These are phyloP conservation scores for Trematocara zebra DNA, from an alignment of 2,113 vertebrate species.

Conservation along the genomic window DNA sequence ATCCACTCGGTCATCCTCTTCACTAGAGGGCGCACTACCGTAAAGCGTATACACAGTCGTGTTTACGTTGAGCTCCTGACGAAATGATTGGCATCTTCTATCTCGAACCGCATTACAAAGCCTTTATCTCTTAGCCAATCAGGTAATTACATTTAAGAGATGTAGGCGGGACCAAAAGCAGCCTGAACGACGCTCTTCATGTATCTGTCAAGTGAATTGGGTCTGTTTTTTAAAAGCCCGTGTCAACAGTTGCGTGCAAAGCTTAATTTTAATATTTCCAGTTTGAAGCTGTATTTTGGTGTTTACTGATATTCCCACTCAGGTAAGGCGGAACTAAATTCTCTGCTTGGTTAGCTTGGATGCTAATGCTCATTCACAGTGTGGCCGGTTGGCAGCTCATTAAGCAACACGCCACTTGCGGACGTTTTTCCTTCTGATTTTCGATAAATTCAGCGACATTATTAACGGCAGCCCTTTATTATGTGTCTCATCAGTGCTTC, in stretches of 20 bases:
- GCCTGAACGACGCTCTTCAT: background rate
- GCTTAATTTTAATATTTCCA: background rate
- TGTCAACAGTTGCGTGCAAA: background rate
- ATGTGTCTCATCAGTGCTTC: background rate
- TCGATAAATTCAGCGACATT: background rate
- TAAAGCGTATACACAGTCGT: rapidly evolving
- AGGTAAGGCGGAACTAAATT: constrained; percentile 1
- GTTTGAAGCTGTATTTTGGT: background rate
- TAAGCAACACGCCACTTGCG: background rate
- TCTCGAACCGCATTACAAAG: background rate
- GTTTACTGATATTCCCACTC: background rate
- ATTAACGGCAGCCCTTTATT: background rate
- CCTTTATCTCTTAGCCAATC: background rate
- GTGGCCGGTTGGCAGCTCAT: background rate
- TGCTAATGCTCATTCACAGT: constrained; percentile 6
- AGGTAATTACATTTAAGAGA: rapidly evolving
- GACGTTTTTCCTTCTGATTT: background rate
- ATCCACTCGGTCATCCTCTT: background rate
- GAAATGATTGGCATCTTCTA: background rate
- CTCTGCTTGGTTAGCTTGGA: background rate
- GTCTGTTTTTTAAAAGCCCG: background rate
- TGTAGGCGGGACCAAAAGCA: background rate
- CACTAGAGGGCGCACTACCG: background rate
- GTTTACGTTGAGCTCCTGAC: too few relatives aligned
- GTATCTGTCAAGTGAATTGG: background rate